Conservation (phyloP, 2,888 invertebrate species). For the Pelosia muscerda region DNA sequence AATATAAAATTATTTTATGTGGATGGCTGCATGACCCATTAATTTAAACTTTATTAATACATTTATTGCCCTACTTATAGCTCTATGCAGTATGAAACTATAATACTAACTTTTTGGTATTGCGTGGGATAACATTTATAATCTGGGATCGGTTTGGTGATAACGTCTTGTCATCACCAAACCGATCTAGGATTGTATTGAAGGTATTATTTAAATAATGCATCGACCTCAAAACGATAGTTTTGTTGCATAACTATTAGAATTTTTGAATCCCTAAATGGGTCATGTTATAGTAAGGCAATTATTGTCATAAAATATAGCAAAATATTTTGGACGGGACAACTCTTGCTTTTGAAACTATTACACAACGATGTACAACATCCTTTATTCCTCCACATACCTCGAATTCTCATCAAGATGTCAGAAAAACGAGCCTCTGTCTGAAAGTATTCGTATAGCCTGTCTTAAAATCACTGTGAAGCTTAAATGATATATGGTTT, state of each 20-base stretch:
- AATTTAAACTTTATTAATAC: background rate
- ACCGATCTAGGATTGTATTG: too few relatives aligned
- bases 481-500: constrained; percentile 31
- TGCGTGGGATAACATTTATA: background rate
- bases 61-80: background rate
- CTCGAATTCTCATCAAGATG: constrained; percentile 22
- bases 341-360: too few relatives aligned
- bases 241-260: too few relatives aligned
- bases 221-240: too few relatives aligned
- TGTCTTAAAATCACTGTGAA: constrained; percentile 34
- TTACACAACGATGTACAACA: constrained; percentile 11
- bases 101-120: background rate
- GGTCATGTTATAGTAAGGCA: too few relatives aligned
- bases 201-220: background rate
- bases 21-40: background rate
- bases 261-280: background rate
- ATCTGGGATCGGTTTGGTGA: background rate
- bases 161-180: too few relatives aligned
- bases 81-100: background rate
- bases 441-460: constrained; percentile 24
- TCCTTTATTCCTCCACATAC: constrained; percentile 26
- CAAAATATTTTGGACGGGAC: too few relatives aligned
- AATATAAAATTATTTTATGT: background rate
- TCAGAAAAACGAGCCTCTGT: constrained; percentile 28
- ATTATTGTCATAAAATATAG: too few relatives aligned